phyloP scores from a whole-genome alignment of 2,113 vertebrate species.

The Raja brachyura region DNA sequence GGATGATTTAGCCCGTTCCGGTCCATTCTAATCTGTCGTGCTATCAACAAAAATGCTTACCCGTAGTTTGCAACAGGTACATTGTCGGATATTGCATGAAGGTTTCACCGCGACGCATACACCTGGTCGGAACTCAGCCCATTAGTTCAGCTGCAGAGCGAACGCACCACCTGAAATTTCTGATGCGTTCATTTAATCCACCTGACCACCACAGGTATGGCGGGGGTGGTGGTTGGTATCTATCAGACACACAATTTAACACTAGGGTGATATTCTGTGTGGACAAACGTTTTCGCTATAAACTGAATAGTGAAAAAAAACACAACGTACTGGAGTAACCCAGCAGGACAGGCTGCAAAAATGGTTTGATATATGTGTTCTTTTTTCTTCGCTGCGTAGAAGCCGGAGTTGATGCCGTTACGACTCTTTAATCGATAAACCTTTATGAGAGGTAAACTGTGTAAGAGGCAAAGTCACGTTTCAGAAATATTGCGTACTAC shows the following conservation, averaged over 20 bases:
- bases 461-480: background rate
- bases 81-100: background rate
- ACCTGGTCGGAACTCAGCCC: background rate
- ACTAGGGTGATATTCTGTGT: background rate
- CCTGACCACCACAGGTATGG: background rate
- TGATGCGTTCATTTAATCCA: background rate
- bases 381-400: background rate
- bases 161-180: background rate
- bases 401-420: background rate
- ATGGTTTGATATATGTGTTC: background rate
- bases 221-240: background rate
- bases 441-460: background rate
- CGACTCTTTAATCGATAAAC: background rate
- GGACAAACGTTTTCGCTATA: background rate
- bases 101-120: background rate
- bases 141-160: background rate
- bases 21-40: background rate
- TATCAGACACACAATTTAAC: background rate
- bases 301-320: background rate
- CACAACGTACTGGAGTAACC: no score
- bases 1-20: background rate
- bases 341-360: background rate
- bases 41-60: background rate
- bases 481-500: background rate
- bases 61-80: background rate